Conservation (phyloP, 1,140 invertebrate genomes). For the Octopus sinensis region DNA sequence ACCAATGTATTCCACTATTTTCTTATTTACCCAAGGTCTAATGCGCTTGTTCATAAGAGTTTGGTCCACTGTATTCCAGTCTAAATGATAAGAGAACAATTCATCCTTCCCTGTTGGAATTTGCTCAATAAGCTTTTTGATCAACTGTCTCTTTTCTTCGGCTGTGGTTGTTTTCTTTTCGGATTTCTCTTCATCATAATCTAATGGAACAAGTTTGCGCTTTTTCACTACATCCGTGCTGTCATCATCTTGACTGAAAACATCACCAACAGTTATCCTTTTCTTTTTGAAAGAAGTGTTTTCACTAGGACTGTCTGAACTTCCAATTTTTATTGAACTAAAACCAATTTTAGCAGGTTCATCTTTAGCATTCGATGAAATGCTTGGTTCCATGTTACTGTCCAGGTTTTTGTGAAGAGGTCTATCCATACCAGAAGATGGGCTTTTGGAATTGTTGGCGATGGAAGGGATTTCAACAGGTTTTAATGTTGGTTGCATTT, state of each 20-base stretch:
- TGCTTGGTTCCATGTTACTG: conserved; percentile 27
- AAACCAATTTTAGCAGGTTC: conserved; percentile 45
- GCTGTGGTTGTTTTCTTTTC: conserved; percentile 52
- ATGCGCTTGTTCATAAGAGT: conserved; percentile 93
- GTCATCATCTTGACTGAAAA: conserved; percentile 85
- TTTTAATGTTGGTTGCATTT: conserved; percentile 43
- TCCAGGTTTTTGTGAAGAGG: conserved; percentile 22
- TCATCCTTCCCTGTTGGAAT: conserved; percentile 96
- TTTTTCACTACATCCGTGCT: conserved; percentile 66
- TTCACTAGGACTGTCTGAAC: conserved; percentile 29
- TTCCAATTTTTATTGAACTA: conserved; percentile 45
- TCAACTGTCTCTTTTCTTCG: conserved; percentile 93
- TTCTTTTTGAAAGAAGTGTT: conserved; percentile 61
- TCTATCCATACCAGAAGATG: conserved; percentile 32
- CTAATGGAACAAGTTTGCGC: conserved; percentile 77
- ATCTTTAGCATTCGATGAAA: conserved; percentile 35
- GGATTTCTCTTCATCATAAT: conserved; percentile 59
- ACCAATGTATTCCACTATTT: conserved; percentile 98
- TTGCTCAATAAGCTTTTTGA: conserved; percentile 95
- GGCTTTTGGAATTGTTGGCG: conserved; percentile 28
- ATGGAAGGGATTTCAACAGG: conserved; percentile 31
- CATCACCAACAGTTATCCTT: conserved; percentile 80
- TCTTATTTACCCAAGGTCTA: conserved; percentile 98
- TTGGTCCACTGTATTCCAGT: conserved; percentile 84
- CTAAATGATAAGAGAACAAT: conserved; percentile 88